Evolutionary conservation across 23 tunicate species (phyloP), one percentile per base, ranked within the genome.

Genomic region (Diplosoma virens): DNA sequence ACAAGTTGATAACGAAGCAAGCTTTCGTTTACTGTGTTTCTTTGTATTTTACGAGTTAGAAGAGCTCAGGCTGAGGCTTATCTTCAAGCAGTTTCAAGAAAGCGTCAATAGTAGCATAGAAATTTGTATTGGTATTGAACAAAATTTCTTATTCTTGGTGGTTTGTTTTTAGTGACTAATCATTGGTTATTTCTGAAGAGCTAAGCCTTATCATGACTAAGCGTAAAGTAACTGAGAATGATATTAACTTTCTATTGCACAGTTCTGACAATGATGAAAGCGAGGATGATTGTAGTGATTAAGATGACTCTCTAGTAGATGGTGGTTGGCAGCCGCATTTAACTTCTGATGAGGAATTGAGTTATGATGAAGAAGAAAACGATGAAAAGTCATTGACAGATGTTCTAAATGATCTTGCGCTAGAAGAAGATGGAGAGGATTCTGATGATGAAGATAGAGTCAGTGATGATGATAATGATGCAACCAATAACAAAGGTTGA

Each of bases 291-390:
- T 61, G 6, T 61, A 28, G 69, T 61, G 69, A 61, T 61, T 61
- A 27, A 61, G n/a, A 28, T 61, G 69, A 61, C 69, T 61, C 69
- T 61, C n/a, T 61, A 61, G 69, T 61, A 61, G 69, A 61, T 61
- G 34, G 34, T 26, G 69, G 35, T 61, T 61, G 69, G 69, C 7
- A 61, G 34, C 69, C 69, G 35, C 69, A 61, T 26, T 61, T 61
- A 29, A 61, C 69, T 61, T 61, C 69, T 61, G 69, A 61, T 61
- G 69, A 61, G 69, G 69, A 61, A 61, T 61, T 35, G 35, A 61
- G 35, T 29, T 61, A 61, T 61, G 69, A 61, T 61, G 25, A 56
- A 56, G 69, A 29, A 61, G 69, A 61, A 61, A 61, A 29, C 69
- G 69, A 61, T 61, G 35, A 61, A 61, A 35, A 61, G 69, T 61